Evolutionary conservation across 2,888 invertebrate species (phyloP).

Genomic region (Polyommatus icarus): DNA sequence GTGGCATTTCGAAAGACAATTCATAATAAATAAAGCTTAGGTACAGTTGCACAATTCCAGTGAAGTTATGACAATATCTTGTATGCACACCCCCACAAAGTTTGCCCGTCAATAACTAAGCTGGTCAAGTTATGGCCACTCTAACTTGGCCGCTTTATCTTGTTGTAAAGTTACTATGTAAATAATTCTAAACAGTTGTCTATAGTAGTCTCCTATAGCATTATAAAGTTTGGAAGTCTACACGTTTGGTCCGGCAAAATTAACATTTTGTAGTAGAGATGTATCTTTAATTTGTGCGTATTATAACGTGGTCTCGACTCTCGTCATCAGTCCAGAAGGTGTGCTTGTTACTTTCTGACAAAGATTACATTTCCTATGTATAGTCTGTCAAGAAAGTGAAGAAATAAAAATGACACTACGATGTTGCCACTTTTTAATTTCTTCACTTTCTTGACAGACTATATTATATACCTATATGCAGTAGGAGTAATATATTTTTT

Average conservation of each 20-base stretch:
- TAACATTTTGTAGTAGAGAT: background rate
- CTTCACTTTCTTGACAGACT: no score
- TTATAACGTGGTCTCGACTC: background rate
- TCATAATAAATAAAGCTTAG: background rate
- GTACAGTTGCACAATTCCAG: background rate
- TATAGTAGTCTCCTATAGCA: background rate
- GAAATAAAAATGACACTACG: no score
- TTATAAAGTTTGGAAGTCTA: background rate
- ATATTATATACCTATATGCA: no score
- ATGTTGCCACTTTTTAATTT: no score
- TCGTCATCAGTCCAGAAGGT: no score
- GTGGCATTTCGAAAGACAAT: background rate
- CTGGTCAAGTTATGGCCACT: conserved; percentile 5
- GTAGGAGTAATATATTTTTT: no score
- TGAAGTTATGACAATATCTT: conserved; percentile 13
- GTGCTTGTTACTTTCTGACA: no score
- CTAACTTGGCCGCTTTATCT: conserved; percentile 7
- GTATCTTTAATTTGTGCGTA: background rate
- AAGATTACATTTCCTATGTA: no score
- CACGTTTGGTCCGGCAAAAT: background rate
- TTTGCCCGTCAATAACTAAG: conserved; percentile 26
- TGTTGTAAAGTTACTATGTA: background rate
- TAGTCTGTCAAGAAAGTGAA: no score
- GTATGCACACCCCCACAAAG: conserved; percentile 12
- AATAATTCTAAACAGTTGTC: background rate